Base-by-base conservation (phyloP, 2,888 invertebrate genomes). In the Sesamia inferens region DNA sequence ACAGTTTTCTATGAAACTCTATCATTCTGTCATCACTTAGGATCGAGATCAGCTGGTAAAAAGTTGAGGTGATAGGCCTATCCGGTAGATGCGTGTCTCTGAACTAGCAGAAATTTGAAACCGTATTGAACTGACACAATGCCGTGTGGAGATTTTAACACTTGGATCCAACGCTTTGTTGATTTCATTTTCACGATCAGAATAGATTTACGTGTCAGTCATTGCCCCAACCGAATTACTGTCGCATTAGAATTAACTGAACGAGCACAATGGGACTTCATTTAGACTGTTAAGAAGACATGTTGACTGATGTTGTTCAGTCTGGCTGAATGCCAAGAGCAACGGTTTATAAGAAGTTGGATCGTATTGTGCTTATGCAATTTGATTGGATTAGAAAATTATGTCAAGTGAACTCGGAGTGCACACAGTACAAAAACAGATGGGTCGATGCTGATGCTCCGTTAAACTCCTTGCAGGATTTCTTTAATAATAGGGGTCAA, bases 201-300 rank as follows among this genome's bases (percentile, higher is more conserved):
- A 81, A 81, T 81, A 81, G 78, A 82, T 74, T 59, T 48, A 68
- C 39, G 57, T 68, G 68, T 24, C 82, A 71, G 61, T 68, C 59
- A 68, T 13, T 76, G 81, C 62, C 62, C 62, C 16, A 31, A 66
- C 74, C 66, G 58, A 78, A 68, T 74, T 54, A 68, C 65, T 68
- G 22, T 11, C 48, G 42, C 14, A n/a, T 73, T 69, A 67, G 31
- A 59, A 44, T 70, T 61, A 61, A 39, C 19, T 42, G 51, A 70
- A 70, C 11, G 73, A 76, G 64, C 31, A 68, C 68, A 78, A 78
- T 58, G 42, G 62, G 66, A 66, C 78, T 78, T 81, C 67, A 64
- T 58, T 68, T 71, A 61, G 54, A 81, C 70, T 14, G 57, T 58
- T 78, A 62, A 68, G 51, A 68, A 61, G 74, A 78, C 68, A 74